Percentiles rank a stretch among this genome's conserved stretches.
These are phyloP conservation scores for Atractosteus spatula DNA, from an alignment of 2,113 vertebrate species.

Conservation along the genomic window DNA sequence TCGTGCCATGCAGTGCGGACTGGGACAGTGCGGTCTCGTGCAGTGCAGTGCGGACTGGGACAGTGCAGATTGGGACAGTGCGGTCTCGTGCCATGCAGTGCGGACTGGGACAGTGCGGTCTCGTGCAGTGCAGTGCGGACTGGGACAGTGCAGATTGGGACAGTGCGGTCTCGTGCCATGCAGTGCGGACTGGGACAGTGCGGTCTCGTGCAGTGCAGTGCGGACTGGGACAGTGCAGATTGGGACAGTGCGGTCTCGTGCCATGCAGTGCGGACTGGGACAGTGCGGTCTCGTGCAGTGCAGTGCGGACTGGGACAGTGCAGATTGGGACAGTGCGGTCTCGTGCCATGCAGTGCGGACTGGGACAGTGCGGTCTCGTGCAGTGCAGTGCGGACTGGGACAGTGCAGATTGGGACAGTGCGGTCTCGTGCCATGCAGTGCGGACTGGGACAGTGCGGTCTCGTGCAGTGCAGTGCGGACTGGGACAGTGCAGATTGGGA, in stretches of 20 bases:
- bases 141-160: no score
- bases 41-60: no score
- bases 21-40: no score
- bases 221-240: constrained; percentile 76
- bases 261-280: constrained; percentile 66
- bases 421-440: constrained; percentile 34
- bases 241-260: no score
- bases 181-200: no score
- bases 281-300: constrained; percentile 88
- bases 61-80: no score
- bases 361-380: not conserved
- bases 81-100: no score
- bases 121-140: no score
- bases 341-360: constrained; percentile 87
- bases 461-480: not conserved
- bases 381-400: not conserved
- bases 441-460: not conserved
- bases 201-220: not conserved
- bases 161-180: no score
- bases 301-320: constrained; percentile 43
- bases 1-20: no score
- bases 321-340: constrained; percentile 69
- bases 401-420: not conserved
- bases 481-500: not conserved
- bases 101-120: no score